Conservation (phyloP, 2,113 vertebrate species). For the Dunckerocampus dactyliophorus region DNA sequence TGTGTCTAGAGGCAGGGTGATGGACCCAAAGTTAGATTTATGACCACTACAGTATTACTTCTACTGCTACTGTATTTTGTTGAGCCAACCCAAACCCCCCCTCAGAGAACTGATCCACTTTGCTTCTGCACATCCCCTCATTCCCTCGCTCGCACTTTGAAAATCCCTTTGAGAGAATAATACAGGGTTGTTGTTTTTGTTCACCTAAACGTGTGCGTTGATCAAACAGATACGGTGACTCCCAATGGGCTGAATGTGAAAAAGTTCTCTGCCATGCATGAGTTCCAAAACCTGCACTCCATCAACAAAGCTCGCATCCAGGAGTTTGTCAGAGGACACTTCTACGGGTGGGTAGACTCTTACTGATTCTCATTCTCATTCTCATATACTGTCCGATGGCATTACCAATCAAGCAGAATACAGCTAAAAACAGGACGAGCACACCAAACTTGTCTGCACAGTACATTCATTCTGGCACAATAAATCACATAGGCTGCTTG, state of each 20-base stretch:
- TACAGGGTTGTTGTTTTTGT: neutral
- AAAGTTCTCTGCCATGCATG: conserved; percentile 97
- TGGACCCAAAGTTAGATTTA: too few species aligned
- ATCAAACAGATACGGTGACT: conserved; percentile 88
- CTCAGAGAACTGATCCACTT: neutral
- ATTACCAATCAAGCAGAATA: too few species aligned
- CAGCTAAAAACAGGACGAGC: too few species aligned
- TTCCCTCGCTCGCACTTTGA: neutral
- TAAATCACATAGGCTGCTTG: too few species aligned
- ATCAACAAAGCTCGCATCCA: conserved; percentile 89
- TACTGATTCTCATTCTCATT: too few species aligned
- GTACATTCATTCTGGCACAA: too few species aligned
- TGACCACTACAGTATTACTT: too few species aligned
- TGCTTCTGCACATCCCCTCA: too few species aligned
- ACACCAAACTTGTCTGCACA: too few species aligned
- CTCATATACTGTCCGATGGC: too few species aligned
- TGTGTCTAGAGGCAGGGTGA: too few species aligned
- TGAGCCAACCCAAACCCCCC: neutral
- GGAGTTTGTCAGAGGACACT: conserved; percentile 95
- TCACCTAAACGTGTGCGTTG: conserved; percentile 50
- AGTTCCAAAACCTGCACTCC: conserved; percentile 97
- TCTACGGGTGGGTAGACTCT: conserved; percentile 84
- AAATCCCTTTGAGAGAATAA: neutral
- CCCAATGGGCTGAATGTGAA: conserved; percentile 95
- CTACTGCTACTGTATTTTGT: neutral